Conservation (phyloP, 2,797 vertebrate species). For the Otus scops region DNA sequence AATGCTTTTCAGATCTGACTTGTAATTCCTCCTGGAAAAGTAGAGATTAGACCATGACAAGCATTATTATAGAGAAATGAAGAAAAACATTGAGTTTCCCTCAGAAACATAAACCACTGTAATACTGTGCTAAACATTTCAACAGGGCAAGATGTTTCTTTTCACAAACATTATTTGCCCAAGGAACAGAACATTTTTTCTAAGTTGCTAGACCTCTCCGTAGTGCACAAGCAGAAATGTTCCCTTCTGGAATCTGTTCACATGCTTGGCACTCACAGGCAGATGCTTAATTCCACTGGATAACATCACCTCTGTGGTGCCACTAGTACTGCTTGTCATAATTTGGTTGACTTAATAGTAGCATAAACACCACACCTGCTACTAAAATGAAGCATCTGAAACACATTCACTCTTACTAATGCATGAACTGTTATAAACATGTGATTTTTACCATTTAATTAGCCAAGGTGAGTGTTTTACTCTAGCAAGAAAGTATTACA, state of each 20-base stretch:
- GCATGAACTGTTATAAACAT: neutral
- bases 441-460: neutral
- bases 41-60: neutral
- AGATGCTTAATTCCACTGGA: neutral
- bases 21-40: neutral
- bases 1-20: constrained; percentile 21
- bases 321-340: neutral
- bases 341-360: neutral
- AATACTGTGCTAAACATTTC: neutral
- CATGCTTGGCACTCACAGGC: neutral
- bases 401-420: neutral
- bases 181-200: neutral
- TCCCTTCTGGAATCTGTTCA: neutral
- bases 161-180: neutral
- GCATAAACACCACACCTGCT: neutral
- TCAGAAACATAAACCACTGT: neutral
- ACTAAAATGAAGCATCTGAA: neutral
- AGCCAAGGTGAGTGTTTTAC: neutral
- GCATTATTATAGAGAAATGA: neutral
- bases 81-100: neutral
- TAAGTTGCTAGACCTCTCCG: neutral
- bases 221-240: neutral
- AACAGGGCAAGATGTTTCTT: neutral
- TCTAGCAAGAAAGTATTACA: neutral
- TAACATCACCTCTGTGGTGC: neutral